A percentile compares a stretch with the other conserved stretches of the same genome.
These are phyloP conservation scores for Poecilus cupreus DNA, from an alignment of 2,888 invertebrate genomes.

Conservation along the genomic window DNA sequence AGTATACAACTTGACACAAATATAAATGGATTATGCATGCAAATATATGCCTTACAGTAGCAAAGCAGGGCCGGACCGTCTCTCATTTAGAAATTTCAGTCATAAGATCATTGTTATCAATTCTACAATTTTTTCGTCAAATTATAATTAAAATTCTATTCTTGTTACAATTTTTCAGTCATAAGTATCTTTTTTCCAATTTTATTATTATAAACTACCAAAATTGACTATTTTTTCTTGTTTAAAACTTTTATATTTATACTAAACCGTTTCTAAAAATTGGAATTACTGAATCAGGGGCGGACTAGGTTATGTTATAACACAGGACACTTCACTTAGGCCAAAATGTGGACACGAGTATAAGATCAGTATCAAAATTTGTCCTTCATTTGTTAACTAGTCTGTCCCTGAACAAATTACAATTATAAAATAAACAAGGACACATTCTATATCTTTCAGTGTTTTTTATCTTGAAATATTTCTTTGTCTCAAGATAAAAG, in stretches of 20 bases:
- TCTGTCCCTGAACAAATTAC: neutral
- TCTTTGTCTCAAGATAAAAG: too few species aligned
- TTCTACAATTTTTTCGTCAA: neutral
- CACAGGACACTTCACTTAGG: neutral
- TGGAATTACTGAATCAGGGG: neutral
- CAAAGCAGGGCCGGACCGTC: constrained; percentile 28
- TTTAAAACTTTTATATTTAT: too few species aligned
- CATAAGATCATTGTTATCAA: neutral
- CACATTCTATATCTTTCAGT: neutral
- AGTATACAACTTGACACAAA: constrained; percentile 20
- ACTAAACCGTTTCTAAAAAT: neutral
- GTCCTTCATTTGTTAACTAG: neutral
- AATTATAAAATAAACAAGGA: neutral
- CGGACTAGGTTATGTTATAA: neutral
- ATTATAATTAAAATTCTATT: too few species aligned
- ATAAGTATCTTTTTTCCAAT: constrained; percentile 4
- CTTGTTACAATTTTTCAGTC: constrained; percentile 5
- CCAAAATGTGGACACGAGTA: too few species aligned
- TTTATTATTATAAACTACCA: neutral
- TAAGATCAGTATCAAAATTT: neutral
- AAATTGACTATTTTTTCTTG: too few species aligned
- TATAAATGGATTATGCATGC: constrained; percentile 34
- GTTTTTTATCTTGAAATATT: too few species aligned
- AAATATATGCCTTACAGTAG: constrained; percentile 31
- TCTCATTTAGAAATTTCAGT: neutral